Evolutionary conservation across 2,797 vertebrate genomes (phyloP), one percentile per base, ranked within the genome.

Genomic region (Cryptoblepharus egeriae): DNA sequence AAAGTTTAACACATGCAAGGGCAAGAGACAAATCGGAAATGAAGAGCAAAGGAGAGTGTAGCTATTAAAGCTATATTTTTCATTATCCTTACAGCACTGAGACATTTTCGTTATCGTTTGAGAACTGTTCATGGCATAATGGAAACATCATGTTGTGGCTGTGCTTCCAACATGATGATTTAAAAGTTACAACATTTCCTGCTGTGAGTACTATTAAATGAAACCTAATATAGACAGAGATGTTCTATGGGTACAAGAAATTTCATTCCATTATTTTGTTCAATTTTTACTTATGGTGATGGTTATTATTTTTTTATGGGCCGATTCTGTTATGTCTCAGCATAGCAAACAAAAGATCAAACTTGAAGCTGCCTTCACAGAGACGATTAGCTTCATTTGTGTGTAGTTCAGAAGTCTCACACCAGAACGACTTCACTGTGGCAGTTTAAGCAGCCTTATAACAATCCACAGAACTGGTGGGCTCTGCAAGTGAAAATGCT

Each of bases 41-140:
- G 32, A 49, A 84, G 4, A 65, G 45, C 82, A 52, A 4, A 52
- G 13, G 2, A 77, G 15, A 70, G 13, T 30, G 82, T 57, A 42
- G 88, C 69, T 52, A 75, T 75, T 80, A 88, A 68, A 26, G 75
- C 85, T 86, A 37, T 84, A 81, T 85, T 87, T 91, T 85, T 61
- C 89, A 61, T 32, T 35, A n/a, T 3, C 39, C 79, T 79, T 87
- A 87, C 55, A 87, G 86, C 70, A 20, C 16, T 81, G 26, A 88
- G 30, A 60, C 4, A 77, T 65, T 81, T 74, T 9, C 79, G 85
- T 78, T 84, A 90, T 83, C 87, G 63, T 74, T 83, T 68, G 39
- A 85, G 15, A 81, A 55, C 60, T 24, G 42, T 85, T 90, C 75
- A 80, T 37, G 3, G 9, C 57, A 64, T 86, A 90, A 89, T 52